Base-by-base conservation (phyloP, 2,888 invertebrate species). In the Cheilosia grossa region DNA sequence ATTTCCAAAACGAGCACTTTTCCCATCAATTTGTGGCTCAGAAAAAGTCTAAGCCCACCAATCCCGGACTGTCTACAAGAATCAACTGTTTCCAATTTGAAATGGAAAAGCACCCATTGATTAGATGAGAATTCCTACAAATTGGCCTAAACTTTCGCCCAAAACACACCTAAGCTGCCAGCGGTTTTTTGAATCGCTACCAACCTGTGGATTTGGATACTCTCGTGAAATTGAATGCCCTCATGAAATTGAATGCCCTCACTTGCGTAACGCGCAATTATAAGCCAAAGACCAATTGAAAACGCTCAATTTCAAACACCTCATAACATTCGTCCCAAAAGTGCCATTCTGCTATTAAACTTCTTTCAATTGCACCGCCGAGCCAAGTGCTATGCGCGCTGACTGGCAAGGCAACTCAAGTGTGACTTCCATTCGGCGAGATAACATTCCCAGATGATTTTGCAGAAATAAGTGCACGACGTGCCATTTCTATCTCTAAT, bases 361-460 rank as follows among this genome's bases (percentile, higher is more conserved):
- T 61, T 56, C n/a, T 54, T 56, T 24, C 33, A 49, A 79, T 72
- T 30, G 51, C 24, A 58, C 51, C 58, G 40, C 40, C 15, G 56
- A 37, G 63, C 13, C 40, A 17, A 47, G 5, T 17, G 40, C 19
- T 33, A 30, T 51, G 17, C 40, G 10, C 13, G 15, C 19, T 13
- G 10, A 24, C 51, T 40, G 40, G 47, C 37, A 74, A 74, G 49
- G 37, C n/a, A 17, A 17, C 47, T 67, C 15, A 81, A 81, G 51
- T 47, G 66, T 63, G 69, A 81, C 49, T 75, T 69, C 75, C 81
- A 81, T 77, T 77, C 54, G 49, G 44, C 17, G 6, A 27, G 44
- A 33, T n/a, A 79, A 33, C 74, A 80, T 80, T 83, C 80, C 80
- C 83, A 83, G 80, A 83, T 83, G 83, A 83, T 59, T 83, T 80